Conservation (phyloP, 2,797 vertebrate species). For the Hippopotamyrus pictus region DNA sequence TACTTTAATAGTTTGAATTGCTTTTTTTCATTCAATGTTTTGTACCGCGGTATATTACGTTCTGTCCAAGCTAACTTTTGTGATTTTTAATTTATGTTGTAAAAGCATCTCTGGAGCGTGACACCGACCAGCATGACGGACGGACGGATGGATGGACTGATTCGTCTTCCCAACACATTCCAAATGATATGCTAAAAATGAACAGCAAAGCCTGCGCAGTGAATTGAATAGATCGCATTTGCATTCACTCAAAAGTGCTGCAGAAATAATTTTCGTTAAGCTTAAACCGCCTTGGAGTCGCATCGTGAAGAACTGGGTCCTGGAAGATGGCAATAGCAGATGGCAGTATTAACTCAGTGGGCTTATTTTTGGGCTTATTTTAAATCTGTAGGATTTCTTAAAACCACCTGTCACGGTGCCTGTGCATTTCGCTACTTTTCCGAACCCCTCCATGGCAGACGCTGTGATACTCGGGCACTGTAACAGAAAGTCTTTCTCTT, state of each 20-base stretch:
- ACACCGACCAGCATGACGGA: background rate
- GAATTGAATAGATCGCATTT: conserved; percentile 15
- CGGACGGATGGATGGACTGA: background rate
- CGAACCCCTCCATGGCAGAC: background rate
- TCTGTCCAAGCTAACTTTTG: background rate
- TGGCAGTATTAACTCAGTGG: conserved; percentile 1
- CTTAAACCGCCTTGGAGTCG: background rate
- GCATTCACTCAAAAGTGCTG: conserved; percentile 1
- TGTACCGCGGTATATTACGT: too few species aligned
- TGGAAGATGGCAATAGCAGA: conserved; percentile 13
- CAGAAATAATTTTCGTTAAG: conserved; percentile 15
- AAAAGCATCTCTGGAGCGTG: background rate
- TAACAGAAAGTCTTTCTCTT: background rate
- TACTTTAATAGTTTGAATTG: background rate
- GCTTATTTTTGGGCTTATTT: conserved; percentile 17
- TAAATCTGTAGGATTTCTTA: conserved; percentile 18
- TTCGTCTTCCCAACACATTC: background rate
- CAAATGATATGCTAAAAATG: conserved; percentile 10
- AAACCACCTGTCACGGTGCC: conserved; percentile 17
- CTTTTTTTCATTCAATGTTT: background rate
- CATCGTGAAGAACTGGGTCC: conserved; percentile 1
- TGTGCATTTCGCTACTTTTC: background rate
- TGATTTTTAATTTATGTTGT: background rate
- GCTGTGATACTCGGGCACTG: background rate
- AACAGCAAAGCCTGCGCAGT: background rate